Conservation (phyloP, 2,113 vertebrate genomes). For the Carettochelys insculpta region DNA sequence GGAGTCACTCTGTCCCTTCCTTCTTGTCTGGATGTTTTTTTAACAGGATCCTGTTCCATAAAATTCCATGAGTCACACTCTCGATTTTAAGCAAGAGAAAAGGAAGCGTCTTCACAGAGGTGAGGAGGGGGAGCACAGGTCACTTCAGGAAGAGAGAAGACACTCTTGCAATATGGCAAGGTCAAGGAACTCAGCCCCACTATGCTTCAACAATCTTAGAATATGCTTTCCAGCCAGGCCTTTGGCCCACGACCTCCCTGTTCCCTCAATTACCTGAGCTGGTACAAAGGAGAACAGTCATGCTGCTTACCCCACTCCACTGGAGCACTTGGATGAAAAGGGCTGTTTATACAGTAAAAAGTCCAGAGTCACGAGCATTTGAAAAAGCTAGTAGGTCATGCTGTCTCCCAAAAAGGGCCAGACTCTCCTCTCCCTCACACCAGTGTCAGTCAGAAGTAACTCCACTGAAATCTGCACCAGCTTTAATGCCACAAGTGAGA, state of each 20-base stretch:
- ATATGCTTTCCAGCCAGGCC: not conserved
- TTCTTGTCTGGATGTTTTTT: not conserved
- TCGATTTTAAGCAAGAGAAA: not conserved
- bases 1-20: not conserved
- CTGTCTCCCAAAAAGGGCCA: not conserved
- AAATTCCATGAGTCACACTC: not conserved
- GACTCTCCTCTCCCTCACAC: not conserved
- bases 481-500: not conserved
- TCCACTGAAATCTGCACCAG: not conserved
- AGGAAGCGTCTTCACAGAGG: not conserved
- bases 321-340: not conserved
- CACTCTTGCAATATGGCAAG: accelerated
- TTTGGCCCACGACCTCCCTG: not conserved
- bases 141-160: not conserved
- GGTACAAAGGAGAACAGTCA: not conserved
- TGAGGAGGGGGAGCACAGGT: not conserved
- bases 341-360: not conserved
- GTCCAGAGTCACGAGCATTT: not conserved
- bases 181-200: not conserved
- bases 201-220: not conserved
- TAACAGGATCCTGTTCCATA: not conserved
- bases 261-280: not conserved
- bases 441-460: not conserved
- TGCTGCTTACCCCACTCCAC: not conserved
- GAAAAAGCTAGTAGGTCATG: not conserved